These are phyloP conservation scores for Papilio machaon DNA, from an alignment of 1,140 invertebrate species.

Conservation along the genomic window DNA sequence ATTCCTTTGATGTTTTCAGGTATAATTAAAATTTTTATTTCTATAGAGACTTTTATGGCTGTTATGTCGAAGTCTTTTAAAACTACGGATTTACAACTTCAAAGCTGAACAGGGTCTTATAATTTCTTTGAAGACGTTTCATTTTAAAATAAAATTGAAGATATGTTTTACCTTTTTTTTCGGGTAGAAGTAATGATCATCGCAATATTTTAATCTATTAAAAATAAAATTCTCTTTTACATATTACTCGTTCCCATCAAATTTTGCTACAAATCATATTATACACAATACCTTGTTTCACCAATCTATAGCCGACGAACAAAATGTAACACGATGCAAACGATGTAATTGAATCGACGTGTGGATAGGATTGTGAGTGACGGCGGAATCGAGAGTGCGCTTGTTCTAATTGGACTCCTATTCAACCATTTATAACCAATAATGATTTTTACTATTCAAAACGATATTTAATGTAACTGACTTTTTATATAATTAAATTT, in stretches of 20 bases:
- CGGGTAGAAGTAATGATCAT: no score
- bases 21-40: neutral
- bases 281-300: neutral
- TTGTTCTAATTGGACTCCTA: neutral
- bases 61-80: neutral
- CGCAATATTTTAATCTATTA: no score
- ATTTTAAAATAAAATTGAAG: neutral
- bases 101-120: neutral
- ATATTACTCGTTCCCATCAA: neutral
- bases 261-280: neutral
- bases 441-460: neutral
- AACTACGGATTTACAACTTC: neutral
- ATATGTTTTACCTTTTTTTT: neutral
- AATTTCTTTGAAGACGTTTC: neutral
- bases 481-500: neutral
- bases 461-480: neutral
- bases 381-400: neutral
- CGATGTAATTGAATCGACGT: slow-evolving; percentile 1
- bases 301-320: neutral
- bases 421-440: slow-evolving; percentile 12
- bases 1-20: neutral
- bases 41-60: neutral
- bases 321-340: slow-evolving; percentile 15
- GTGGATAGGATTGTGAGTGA: slow-evolving; percentile 6
- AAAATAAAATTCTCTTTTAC: neutral